Base-by-base conservation (phyloP, 2,888 invertebrate genomes). In the Trichacis sp. region DNA sequence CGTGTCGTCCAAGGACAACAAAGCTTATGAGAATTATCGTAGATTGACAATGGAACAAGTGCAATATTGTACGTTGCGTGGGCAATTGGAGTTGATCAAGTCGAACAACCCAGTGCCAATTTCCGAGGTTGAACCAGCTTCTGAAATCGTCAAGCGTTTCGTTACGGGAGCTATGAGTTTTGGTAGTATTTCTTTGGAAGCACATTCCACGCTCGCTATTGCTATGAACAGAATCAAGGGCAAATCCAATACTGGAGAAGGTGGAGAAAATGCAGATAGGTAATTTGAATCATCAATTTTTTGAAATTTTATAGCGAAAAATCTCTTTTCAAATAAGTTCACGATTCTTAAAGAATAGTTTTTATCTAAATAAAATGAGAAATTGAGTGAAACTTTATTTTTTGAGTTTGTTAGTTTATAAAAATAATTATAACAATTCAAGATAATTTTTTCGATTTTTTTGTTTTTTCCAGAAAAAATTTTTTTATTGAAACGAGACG, bases 201-300 rank as follows among this genome's bases (percentile, higher is more conserved):
- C 99, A 1, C 99, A 99, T 87, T 90, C 94, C 19, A 93, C 98
- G 0, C 87, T 99, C 24, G 98, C 99, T 0, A 88, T 96, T 53
- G 98, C 98, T 0, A 99, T 99, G 99, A 99, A 99, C 85, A 90
- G 93, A 71, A 92, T 98, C 74, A 95, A 96, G 1, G 98, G 95
- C 70, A 99, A 98, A 87, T 98, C 98, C 65, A 99, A 99, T 85
- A 99, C 99, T 0, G 99, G 99, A 18, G 99, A 99, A 86, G 99
- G 99, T 60, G 99, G 95, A 59, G 93, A 93, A 84, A 89, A 92
- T 77, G 89, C 92, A 0, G 93, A 93, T 76, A 87, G 93, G 78
- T 79, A 64, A 54, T 18, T 12, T 15, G 2, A 1, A 17, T 36
- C 36, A 36, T 11, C 3, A 36, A 42, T 17, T 42, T 11, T 11